Percentiles rank a stretch among this genome's conserved stretches.
phyloP scores from a whole-genome alignment of 2,113 vertebrate species.

The Candoia aspera region DNA sequence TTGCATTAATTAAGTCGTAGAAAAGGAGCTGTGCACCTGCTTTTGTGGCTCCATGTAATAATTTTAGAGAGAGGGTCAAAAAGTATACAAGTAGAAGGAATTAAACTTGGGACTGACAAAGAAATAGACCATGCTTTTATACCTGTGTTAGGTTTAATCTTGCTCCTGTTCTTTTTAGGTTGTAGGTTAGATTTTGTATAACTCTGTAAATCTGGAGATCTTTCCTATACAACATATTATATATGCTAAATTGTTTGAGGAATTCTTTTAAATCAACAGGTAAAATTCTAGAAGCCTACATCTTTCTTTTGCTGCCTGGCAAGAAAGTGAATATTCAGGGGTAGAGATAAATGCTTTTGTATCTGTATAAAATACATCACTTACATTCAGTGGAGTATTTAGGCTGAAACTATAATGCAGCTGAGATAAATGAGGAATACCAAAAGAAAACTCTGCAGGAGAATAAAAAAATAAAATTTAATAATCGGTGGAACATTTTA shows the following conservation, averaged over 20 bases:
- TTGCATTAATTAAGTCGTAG: not conserved
- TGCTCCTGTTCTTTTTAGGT: too few species aligned
- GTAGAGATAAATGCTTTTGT: not conserved
- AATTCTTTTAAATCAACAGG: not conserved
- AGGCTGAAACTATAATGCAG: not conserved
- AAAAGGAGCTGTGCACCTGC: not conserved
- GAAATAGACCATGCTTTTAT: not conserved
- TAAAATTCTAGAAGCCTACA: not conserved
- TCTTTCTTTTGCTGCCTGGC: not conserved
- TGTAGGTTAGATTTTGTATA: not conserved
- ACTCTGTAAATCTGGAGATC: not conserved
- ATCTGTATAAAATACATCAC: not conserved
- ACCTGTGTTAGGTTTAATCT: not conserved
- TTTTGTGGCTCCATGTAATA: not conserved
- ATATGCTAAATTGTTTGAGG: not conserved
- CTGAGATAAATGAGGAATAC: not conserved
- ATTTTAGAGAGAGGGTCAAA: not conserved
- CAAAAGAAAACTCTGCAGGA: not conserved
- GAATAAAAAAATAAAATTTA: not conserved
- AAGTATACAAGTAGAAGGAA: not conserved
- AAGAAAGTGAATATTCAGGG: not conserved
- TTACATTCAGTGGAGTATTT: not conserved
- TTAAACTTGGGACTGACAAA: not conserved
- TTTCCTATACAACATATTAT: not conserved
- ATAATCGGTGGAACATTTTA: not conserved